phyloP scores from a whole-genome alignment of 2,113 vertebrate genomes.

The Spilogale gracilis region DNA sequence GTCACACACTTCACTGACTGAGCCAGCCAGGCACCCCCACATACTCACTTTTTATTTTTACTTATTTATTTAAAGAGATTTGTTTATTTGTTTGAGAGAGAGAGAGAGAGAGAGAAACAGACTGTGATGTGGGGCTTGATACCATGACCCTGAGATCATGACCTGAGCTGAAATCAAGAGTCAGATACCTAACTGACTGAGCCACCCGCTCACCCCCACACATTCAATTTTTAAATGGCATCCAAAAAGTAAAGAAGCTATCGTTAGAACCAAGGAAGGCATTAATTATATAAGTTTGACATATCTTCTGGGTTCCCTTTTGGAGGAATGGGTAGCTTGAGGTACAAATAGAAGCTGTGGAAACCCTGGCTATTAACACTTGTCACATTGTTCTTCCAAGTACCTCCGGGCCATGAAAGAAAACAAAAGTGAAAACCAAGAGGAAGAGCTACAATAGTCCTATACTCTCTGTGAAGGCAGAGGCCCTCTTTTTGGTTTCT shows the following conservation, averaged over 20 bases:
- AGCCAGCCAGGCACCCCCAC: not conserved
- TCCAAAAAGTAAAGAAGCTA: not conserved
- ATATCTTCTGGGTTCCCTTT: not conserved
- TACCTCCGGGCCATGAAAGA: not conserved
- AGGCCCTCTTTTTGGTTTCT: not conserved
- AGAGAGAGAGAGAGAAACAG: not conserved
- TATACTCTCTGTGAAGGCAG: not conserved
- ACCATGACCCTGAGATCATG: not conserved
- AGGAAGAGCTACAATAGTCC: conserved; percentile 19
- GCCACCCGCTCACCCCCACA: not conserved
- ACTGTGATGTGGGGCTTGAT: not conserved
- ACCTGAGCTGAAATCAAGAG: not conserved
- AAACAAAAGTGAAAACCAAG: conserved; percentile 12
- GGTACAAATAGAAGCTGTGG: not conserved
- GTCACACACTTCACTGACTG: not conserved
- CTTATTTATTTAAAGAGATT: not conserved
- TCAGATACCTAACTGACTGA: not conserved
- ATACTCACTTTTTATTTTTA: not conserved
- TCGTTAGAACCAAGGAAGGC: not conserved
- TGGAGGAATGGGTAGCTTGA: not conserved
- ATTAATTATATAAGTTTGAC: conserved; percentile 7
- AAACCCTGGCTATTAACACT: not conserved
- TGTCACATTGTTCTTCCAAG: conserved; percentile 23
- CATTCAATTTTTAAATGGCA: not conserved
- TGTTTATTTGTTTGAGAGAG: not conserved